Evolutionary conservation across 30 jellyfish, hydroid and myxozoan genomes (phyloP).

Genomic region (Mastigias papua): DNA sequence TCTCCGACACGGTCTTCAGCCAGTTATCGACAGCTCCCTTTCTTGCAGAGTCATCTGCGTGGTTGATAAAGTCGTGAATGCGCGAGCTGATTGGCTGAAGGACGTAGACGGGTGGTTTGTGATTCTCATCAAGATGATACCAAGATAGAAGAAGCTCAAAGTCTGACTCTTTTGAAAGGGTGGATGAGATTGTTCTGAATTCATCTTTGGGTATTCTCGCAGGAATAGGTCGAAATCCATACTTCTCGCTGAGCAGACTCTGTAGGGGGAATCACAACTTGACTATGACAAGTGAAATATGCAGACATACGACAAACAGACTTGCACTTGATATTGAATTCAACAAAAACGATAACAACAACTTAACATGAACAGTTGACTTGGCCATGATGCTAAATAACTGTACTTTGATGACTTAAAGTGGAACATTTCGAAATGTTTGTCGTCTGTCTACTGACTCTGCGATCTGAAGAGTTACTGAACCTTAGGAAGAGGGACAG

Average conservation of each 20-base stretch:
- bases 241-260: slow-evolving; percentile 82
- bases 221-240: slow-evolving; percentile 87
- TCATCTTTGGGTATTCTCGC: slow-evolving; percentile 59
- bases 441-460: too few relatives aligned
- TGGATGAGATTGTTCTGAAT: slow-evolving; percentile 14
- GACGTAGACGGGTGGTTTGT: slow-evolving; percentile 69
- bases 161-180: slow-evolving; percentile 18
- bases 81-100: slow-evolving; percentile 88
- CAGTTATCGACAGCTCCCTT: slow-evolving; percentile 55
- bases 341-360: too few relatives aligned
- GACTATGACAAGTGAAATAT: neutral
- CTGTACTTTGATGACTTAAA: too few relatives aligned
- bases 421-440: too few relatives aligned
- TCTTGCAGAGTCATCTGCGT: slow-evolving; percentile 39
- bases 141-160: slow-evolving; percentile 51
- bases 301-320: neutral
- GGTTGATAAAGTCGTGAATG: slow-evolving; percentile 63
- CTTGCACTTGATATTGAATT: too few relatives aligned
- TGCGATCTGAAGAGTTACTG: too few relatives aligned
- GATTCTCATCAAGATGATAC: slow-evolving; percentile 74
- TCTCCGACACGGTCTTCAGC: slow-evolving; percentile 27
- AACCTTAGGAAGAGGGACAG: too few relatives aligned
- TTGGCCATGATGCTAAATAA: too few relatives aligned
- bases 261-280: neutral
- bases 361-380: too few relatives aligned